These are phyloP conservation scores for Pogonomyrmex barbatus DNA, from an alignment of 1,140 invertebrate genomes.

Conservation along the genomic window DNA sequence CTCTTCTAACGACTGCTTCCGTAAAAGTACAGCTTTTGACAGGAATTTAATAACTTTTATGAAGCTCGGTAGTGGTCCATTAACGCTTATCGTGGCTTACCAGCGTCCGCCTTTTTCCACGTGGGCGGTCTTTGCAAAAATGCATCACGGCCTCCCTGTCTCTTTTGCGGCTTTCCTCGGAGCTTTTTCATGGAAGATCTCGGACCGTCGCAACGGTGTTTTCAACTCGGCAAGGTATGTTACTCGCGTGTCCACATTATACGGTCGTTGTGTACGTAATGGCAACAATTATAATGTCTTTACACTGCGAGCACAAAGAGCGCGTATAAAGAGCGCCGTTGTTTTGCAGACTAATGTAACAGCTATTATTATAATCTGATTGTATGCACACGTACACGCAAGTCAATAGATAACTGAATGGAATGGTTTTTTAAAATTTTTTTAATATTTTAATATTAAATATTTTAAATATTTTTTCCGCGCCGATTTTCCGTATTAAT, in stretches of 20 bases:
- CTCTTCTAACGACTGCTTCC: constrained; percentile 31
- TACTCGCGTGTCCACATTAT: constrained; percentile 34
- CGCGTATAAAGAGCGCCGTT: constrained; percentile 3
- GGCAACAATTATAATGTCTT: constrained; percentile 49
- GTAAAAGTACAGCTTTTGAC: constrained; percentile 61
- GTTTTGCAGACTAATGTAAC: background rate
- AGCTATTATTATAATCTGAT: constrained; percentile 5
- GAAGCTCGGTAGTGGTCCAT: constrained; percentile 52
- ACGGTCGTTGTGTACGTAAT: constrained; percentile 15
- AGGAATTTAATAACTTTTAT: constrained; percentile 65
- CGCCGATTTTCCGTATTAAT: background rate
- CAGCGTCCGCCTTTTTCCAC: constrained; percentile 36
- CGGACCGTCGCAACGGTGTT: background rate
- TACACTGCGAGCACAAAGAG: background rate
- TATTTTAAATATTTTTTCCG: background rate
- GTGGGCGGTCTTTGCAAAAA: constrained; percentile 28
- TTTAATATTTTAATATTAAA: background rate
- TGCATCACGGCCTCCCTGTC: constrained; percentile 24
- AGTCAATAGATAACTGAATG: background rate
- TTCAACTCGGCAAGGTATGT: background rate
- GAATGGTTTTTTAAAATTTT: constrained; percentile 4
- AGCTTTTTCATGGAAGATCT: constrained; percentile 18
- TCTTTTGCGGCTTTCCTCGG: background rate
- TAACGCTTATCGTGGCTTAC: constrained; percentile 53
- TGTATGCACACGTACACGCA: background rate